Base-by-base conservation (phyloP, 2,888 invertebrate species). In the Clostera curtula region DNA sequence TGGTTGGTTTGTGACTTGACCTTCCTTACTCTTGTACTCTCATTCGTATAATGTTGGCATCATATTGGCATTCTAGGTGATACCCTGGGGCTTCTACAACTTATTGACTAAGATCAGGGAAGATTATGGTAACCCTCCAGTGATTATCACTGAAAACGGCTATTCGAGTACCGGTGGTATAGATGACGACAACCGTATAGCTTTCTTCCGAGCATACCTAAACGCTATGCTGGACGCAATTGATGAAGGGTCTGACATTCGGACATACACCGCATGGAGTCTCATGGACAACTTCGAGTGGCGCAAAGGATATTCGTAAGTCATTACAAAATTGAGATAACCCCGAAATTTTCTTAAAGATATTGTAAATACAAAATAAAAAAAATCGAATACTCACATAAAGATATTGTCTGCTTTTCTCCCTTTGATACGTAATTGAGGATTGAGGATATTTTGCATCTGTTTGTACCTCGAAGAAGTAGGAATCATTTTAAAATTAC, bases 241-340 rank as follows among this genome's bases (percentile, higher is more conserved):
- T 1, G 56, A 67, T 12, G 72, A 77, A 8, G 68, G 67, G 0
- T 73, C 69, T 27, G 57, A 77, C 25, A 51, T 84, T n/a, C 43
- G 37, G 28, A 85, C 73, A 0, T 88, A 87, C 54, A 74, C 82
- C 1, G 72, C 74, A n/a, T 87, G 88, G 87, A 85, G 85, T 23
- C 57, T 88, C 1, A 67, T 88, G 61, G 88, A 89, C 42, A 87
- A 86, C 49, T 86, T 88, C 42, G 87, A 88, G 50, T 88, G 87
- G 87, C 49, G 56, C 12, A 28, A 40, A 19, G 87, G 87, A 24
- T 88, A 85, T 49, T 62, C 56, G 71, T 84, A 56, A 71, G 58
- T 69, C 44, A 8, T 16, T 10, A n/a, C n/a, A n/a, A n/a, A n/a
- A n/a, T n/a, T n/a, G n/a, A n/a, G n/a, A n/a, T n/a, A n/a, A n/a